Conservation (phyloP, 2,113 vertebrate species). For the Phylloscopus trochilus region DNA sequence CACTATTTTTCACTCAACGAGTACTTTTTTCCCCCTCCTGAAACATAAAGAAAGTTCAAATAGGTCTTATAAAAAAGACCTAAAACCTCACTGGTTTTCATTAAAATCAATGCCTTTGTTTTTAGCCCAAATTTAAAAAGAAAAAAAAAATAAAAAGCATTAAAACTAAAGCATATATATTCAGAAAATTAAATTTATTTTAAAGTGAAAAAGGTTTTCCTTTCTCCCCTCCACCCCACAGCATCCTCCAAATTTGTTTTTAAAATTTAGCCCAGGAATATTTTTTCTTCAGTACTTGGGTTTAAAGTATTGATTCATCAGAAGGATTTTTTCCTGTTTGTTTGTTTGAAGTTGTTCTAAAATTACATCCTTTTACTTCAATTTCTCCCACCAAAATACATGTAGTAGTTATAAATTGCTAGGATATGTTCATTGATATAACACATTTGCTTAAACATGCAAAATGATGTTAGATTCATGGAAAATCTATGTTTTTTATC, state of each 20-base stretch:
- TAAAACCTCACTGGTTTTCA: background rate
- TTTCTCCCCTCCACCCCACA: background rate
- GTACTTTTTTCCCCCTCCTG: background rate
- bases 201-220: background rate
- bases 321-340: accelerated
- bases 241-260: background rate
- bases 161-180: background rate
- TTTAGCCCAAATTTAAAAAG: background rate
- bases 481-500: background rate
- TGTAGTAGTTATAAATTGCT: background rate
- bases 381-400: background rate
- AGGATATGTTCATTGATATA: background rate
- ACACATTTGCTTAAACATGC: background rate
- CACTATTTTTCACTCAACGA: background rate
- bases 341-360: background rate
- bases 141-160: background rate
- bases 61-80: accelerated
- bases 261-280: background rate
- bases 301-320: background rate
- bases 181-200: background rate
- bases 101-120: background rate
- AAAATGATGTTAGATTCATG: background rate
- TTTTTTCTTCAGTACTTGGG: background rate
- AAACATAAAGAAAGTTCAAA: background rate
- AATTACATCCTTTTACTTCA: background rate